Evolutionary conservation across 2,113 vertebrate genomes (phyloP).

Genomic region (Acrocephalus arundinaceus): DNA sequence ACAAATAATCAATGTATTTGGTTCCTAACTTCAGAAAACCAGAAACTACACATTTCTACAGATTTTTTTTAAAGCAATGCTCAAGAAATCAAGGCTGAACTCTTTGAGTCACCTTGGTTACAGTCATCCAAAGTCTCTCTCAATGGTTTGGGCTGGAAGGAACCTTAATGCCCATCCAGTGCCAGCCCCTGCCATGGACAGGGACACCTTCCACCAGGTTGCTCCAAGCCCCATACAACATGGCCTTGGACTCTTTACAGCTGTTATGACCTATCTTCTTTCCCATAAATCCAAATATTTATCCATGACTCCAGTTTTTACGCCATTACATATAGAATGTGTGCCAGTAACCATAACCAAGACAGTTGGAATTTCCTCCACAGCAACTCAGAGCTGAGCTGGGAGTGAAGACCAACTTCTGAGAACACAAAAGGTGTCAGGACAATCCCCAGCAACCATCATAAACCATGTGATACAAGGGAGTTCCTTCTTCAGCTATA

Average conservation of each 20-base stretch:
- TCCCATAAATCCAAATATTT: not conserved
- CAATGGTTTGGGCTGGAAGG: not conserved
- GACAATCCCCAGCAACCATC: not conserved
- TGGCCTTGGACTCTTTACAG: not conserved
- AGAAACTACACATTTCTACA: not conserved
- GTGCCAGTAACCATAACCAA: not conserved
- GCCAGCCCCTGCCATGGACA: not conserved
- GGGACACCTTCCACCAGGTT: not conserved
- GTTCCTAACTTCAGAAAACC: not conserved
- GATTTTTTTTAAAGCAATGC: not conserved
- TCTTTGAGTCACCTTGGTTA: not conserved
- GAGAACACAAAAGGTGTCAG: not conserved
- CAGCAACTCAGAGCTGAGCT: not conserved
- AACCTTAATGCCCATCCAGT: not conserved
- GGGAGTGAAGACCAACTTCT: not conserved
- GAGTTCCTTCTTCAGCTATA: not conserved
- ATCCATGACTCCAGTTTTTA: not conserved
- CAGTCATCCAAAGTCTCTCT: not conserved
- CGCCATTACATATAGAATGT: not conserved
- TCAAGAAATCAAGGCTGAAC: not conserved
- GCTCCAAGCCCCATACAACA: fast-evolving
- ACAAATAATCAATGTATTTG: slow-evolving; percentile 32
- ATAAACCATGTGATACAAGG: not conserved
- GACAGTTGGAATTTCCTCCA: not conserved
- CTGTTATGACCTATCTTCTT: not conserved